Evolutionary conservation across 2,113 vertebrate species (phyloP).

Genomic region (Nyctereutes procyonoides): DNA sequence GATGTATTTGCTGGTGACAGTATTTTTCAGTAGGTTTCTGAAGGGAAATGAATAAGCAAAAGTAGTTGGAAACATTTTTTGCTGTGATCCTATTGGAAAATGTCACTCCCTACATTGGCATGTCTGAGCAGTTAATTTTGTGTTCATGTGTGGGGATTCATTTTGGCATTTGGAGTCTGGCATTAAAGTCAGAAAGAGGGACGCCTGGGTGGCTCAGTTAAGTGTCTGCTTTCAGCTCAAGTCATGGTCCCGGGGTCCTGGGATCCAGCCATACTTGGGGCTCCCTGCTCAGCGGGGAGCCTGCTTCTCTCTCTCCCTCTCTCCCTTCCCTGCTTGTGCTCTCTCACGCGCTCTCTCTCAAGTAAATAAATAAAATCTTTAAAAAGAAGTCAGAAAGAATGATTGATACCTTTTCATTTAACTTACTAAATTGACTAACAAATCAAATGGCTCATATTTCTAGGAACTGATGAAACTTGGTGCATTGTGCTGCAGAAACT

Average conservation of each 20-base stretch:
- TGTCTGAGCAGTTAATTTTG: slow-evolving; percentile 7
- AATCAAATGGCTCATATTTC: slow-evolving; percentile 4
- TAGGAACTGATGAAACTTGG: not conserved
- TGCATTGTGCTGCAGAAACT: not conserved
- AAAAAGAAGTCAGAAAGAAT: slow-evolving; percentile 1
- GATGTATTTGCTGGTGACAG: not conserved
- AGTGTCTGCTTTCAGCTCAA: no score
- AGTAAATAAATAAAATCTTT: no score
- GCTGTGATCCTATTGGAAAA: slow-evolving; percentile 42
- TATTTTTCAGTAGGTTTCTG: slow-evolving; percentile 43
- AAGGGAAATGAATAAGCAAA: slow-evolving; percentile 50
- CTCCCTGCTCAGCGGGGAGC: no score
- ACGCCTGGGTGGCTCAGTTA: no score
- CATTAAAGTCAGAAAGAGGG: slow-evolving; percentile 16
- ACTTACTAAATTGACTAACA: not conserved
- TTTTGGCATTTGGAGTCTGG: slow-evolving; percentile 49
- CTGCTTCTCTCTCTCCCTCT: no score
- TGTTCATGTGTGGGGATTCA: not conserved
- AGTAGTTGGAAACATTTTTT: slow-evolving; percentile 10
- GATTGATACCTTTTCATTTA: slow-evolving; percentile 43
- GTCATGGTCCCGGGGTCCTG: no score
- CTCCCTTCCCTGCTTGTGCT: no score
- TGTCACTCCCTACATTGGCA: not conserved
- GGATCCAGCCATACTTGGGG: no score
- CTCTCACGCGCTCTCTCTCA: no score